Conservation (phyloP, 2,113 vertebrate species). For the Heloderma charlesbogerti region DNA sequence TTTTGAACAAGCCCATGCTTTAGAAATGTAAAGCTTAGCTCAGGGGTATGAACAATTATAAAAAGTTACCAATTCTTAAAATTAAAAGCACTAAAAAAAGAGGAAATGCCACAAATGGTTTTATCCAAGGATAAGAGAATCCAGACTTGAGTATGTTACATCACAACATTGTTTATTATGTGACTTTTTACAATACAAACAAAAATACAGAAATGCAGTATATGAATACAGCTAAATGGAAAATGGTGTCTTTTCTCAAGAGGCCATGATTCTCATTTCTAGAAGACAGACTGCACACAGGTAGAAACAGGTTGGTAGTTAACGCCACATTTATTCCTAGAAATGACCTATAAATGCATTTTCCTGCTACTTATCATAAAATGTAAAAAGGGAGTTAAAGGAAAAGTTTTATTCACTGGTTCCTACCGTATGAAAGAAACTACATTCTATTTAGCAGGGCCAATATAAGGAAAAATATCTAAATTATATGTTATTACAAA, state of each 20-base stretch:
- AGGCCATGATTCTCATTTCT: slow-evolving; percentile 85
- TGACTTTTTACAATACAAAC: slow-evolving; percentile 99
- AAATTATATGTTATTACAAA: slow-evolving; percentile 94
- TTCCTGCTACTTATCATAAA: slow-evolving; percentile 86
- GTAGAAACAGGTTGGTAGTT: slow-evolving; percentile 82
- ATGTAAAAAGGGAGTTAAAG: slow-evolving; percentile 85
- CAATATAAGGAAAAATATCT: slow-evolving; percentile 88
- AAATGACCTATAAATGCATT: slow-evolving; percentile 84
- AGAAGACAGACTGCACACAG: slow-evolving; percentile 84
- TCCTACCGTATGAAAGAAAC: slow-evolving; percentile 85
- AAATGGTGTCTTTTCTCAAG: slow-evolving; percentile 81
- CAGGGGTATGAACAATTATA: background rate
- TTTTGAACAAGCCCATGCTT: background rate
- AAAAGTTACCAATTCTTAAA: background rate
- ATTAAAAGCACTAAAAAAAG: background rate
- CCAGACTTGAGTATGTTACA: slow-evolving; percentile 64
- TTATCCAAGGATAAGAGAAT: slow-evolving; percentile 26
- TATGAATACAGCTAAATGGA: slow-evolving; percentile 93
- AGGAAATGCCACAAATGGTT: background rate
- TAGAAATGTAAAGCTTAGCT: background rate
- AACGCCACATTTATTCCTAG: slow-evolving; percentile 81
- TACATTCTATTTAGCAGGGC: slow-evolving; percentile 92
- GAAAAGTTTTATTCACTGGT: slow-evolving; percentile 81
- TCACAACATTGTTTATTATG: slow-evolving; percentile 99
- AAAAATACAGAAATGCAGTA: slow-evolving; percentile 97